Conservation (phyloP, 1,140 invertebrate genomes). For the Drosophila santomea region DNA sequence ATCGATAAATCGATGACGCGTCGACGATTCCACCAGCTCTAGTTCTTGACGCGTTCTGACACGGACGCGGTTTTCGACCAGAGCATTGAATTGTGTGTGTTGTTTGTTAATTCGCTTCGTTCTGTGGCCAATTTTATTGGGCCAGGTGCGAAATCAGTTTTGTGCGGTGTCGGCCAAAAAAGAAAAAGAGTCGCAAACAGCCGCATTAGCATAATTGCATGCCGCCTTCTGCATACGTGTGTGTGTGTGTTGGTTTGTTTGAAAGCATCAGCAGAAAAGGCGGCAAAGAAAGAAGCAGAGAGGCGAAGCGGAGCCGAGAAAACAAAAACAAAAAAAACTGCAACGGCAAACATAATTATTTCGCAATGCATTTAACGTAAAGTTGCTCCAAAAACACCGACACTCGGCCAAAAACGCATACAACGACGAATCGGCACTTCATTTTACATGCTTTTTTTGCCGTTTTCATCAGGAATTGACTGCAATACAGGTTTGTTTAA, state of each 20-base stretch:
- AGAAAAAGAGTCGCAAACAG: conserved; percentile 30
- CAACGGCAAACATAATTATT: conserved; percentile 76
- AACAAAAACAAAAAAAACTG: conserved; percentile 53
- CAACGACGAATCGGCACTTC: conserved; percentile 33
- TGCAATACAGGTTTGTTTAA: conserved; percentile 77
- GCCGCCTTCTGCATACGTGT: conserved; percentile 25
- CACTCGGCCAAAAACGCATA: conserved; percentile 45
- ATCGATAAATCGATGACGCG: conserved; percentile 1
- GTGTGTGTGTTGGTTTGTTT: conserved; percentile 55
- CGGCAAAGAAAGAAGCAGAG: conserved; percentile 56
- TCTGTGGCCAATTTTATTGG: conserved; percentile 32
- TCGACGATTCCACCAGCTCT: neutral
- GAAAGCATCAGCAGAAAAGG: conserved; percentile 73
- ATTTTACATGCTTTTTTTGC: conserved; percentile 19
- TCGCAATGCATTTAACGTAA: conserved; percentile 72
- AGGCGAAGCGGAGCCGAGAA: conserved; percentile 24
- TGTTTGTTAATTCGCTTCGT: conserved; percentile 30
- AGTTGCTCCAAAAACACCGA: conserved; percentile 52
- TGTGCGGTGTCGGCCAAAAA: conserved; percentile 28
- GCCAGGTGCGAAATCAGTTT: conserved; percentile 27
- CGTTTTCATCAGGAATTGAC: conserved; percentile 57
- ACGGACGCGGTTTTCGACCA: conserved; percentile 9
- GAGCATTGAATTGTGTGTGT: conserved; percentile 24
- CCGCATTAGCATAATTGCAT: conserved; percentile 50
- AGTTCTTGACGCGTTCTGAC: conserved; percentile 33